A percentile compares a stretch with the other conserved stretches of the same genome.
Evolutionary conservation across 2,797 vertebrate genomes (phyloP).

Genomic region (Acrossocheilus wenchowensis): DNA sequence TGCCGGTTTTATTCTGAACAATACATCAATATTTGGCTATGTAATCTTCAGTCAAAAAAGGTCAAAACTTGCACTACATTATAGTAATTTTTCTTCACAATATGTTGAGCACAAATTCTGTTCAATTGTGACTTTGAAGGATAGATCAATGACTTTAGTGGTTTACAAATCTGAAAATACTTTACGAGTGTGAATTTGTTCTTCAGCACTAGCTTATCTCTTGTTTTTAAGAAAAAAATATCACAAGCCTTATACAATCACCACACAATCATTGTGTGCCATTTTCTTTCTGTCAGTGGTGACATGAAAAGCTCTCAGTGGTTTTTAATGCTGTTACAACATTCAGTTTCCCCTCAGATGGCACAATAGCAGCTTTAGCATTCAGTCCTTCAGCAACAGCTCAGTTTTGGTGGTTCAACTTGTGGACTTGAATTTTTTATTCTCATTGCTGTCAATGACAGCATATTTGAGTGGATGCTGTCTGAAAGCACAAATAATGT

Average conservation of each 20-base stretch:
- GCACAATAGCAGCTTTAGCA: slow-evolving; percentile 11
- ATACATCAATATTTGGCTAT: neutral
- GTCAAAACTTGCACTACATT: neutral
- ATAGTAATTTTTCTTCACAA: neutral
- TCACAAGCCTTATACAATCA: neutral
- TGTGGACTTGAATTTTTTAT: neutral
- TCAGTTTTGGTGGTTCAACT: slow-evolving; percentile 1
- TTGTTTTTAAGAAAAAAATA: neutral
- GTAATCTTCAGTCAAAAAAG: neutral
- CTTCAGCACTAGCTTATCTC: neutral
- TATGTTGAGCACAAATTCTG: neutral
- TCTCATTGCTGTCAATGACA: slow-evolving; percentile 3
- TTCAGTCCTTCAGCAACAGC: neutral
- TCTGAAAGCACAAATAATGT: slow-evolving; percentile 2
- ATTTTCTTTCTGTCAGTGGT: neutral
- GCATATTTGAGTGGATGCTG: slow-evolving; percentile 3
- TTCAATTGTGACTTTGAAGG: neutral
- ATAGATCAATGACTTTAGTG: neutral
- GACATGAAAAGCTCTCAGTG: slow-evolving; percentile 22
- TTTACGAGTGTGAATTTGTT: neutral
- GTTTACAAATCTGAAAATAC: neutral
- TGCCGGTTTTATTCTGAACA: neutral
- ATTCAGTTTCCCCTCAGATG: neutral
- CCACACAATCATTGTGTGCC: slow-evolving; percentile 3
- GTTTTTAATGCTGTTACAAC: slow-evolving; percentile 28